Conservation (phyloP, 1,140 invertebrate species). For the Drosophila sp. region DNA sequence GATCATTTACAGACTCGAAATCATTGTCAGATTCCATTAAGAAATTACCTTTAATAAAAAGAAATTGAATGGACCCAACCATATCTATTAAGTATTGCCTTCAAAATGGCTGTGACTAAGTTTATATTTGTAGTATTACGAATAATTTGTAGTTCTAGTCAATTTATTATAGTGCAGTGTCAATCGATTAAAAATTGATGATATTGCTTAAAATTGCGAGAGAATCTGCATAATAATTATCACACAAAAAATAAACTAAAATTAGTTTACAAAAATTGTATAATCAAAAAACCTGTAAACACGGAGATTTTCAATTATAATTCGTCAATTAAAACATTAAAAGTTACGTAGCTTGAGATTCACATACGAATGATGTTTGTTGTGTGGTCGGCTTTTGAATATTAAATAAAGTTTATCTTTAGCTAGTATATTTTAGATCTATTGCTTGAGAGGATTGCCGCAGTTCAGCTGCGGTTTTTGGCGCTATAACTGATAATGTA, state of each 20-base stretch:
- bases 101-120: slow-evolving; percentile 25
- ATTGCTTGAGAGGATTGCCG: slow-evolving; percentile 3
- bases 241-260: slow-evolving; percentile 54
- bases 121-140: slow-evolving; percentile 5
- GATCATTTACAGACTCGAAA: too few species aligned
- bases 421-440: not conserved
- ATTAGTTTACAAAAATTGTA: slow-evolving; percentile 21
- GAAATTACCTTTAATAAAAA: too few species aligned
- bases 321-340: slow-evolving; percentile 19
- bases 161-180: slow-evolving; percentile 5
- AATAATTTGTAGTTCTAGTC: slow-evolving; percentile 5
- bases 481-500: slow-evolving; percentile 55
- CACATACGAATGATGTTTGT: slow-evolving; percentile 1
- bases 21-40: not conserved
- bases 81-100: slow-evolving; percentile 1
- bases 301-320: slow-evolving; percentile 7
- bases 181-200: slow-evolving; percentile 30
- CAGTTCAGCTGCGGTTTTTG: slow-evolving; percentile 55
- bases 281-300: slow-evolving; percentile 2
- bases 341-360: slow-evolving; percentile 25
- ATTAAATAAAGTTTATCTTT: slow-evolving; percentile 7
- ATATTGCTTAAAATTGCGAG: slow-evolving; percentile 40
- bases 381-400: not conserved
- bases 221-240: slow-evolving; percentile 51
- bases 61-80: not conserved